phyloP scores from a whole-genome alignment of 2,888 invertebrate genomes.

The Gymnosoma rotundatum region DNA sequence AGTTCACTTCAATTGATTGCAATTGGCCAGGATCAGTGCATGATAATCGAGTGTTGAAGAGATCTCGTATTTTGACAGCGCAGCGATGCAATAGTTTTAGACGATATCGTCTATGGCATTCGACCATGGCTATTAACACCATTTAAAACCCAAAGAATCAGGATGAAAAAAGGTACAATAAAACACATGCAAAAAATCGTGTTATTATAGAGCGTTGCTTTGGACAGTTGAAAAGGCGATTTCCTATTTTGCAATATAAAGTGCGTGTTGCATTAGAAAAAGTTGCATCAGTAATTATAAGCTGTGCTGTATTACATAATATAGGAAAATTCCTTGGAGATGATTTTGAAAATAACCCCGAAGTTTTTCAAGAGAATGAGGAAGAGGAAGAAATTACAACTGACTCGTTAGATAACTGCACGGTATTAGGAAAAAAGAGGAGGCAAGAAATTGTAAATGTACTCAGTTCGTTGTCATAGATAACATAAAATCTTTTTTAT shows the following conservation, averaged over 20 bases:
- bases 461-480: constrained; percentile 9
- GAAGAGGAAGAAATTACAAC: constrained; percentile 2
- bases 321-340: constrained; percentile 4
- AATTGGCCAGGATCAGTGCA: constrained; percentile 16
- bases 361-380: constrained; percentile 1
- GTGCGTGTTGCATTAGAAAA: constrained; percentile 51
- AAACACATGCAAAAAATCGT: constrained; percentile 13
- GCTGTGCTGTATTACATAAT: constrained; percentile 5
- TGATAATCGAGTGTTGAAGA: constrained; percentile 17
- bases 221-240: constrained; percentile 10
- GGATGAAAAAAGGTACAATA: neutral
- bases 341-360: neutral
- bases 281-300: neutral
- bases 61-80: constrained; percentile 14
- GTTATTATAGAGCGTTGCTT: constrained; percentile 5
- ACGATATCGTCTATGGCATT: constrained; percentile 5
- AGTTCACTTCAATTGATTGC: neutral
- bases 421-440: neutral
- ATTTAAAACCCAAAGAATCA: constrained; percentile 10
- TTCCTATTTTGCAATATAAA: constrained; percentile 46
- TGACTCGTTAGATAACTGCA: constrained; percentile 20
- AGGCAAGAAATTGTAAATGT: constrained; percentile 30
- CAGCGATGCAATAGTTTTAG: constrained; percentile 3
- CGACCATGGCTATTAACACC: constrained; percentile 17
- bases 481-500: neutral